Percentiles rank a stretch among this genome's conserved stretches.
phyloP scores from a whole-genome alignment of 64 coral and sea anemone species.

The Stichodactyla mertensii region DNA sequence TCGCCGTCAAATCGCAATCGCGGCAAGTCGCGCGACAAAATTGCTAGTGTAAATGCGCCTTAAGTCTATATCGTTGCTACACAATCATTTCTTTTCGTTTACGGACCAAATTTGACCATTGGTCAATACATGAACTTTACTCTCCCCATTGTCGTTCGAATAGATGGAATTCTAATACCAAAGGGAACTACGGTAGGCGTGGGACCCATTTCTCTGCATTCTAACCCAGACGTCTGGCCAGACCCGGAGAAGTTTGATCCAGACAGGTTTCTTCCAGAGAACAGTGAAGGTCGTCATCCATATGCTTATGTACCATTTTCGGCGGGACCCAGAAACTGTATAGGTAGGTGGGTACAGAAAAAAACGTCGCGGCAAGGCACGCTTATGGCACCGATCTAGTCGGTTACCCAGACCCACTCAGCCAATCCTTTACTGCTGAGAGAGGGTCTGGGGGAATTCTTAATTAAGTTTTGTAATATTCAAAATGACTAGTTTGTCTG shows the following conservation, averaged over 20 bases:
- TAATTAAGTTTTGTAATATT: no score
- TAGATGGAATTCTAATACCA: slow-evolving; percentile 6
- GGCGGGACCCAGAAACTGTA: slow-evolving; percentile 53
- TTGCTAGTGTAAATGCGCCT: no score
- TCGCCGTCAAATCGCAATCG: no score
- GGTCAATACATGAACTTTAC: not conserved
- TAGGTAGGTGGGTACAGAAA: slow-evolving; percentile 9
- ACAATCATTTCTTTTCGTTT: not conserved
- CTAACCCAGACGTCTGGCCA: slow-evolving; percentile 44
- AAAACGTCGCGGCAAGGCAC: no score
- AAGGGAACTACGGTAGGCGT: slow-evolving; percentile 26
- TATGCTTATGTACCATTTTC: slow-evolving; percentile 53
- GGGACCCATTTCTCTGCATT: slow-evolving; percentile 16
- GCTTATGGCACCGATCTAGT: no score
- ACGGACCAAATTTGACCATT: not conserved
- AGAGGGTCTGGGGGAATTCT: no score
- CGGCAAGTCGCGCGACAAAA: no score
- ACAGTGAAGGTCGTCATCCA: slow-evolving; percentile 43
- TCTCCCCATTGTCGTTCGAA: not conserved
- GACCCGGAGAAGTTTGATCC: slow-evolving; percentile 27
- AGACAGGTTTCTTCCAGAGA: slow-evolving; percentile 42
- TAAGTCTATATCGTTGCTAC: no score
- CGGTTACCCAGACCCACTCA: no score
- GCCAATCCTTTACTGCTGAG: no score
- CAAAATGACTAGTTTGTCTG: no score